Conservation (phyloP, 2,888 invertebrate species). For the Nebria salina region DNA sequence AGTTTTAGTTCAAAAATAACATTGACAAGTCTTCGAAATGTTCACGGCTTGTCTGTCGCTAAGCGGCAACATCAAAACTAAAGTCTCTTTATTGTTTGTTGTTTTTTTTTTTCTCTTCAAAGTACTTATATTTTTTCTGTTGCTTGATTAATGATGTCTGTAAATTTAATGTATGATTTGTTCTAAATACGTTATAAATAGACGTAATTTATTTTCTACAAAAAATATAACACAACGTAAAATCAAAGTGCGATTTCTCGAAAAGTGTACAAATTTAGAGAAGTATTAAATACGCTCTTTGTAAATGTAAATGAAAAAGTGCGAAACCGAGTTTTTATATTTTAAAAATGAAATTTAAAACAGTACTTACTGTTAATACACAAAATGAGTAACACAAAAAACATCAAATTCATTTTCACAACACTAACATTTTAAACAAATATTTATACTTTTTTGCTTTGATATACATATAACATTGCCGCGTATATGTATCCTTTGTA, state of each 20-base stretch:
- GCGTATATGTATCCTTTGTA: neutral
- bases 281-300: too few species aligned
- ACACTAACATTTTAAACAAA: constrained; percentile 5
- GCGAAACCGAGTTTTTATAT: too few species aligned
- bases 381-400: neutral
- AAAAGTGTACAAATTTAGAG: too few species aligned
- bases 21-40: neutral
- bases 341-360: neutral
- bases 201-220: too few species aligned
- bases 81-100: constrained; percentile 29
- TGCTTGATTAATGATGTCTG: constrained; percentile 25
- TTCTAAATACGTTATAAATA: neutral
- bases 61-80: constrained; percentile 41
- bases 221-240: too few species aligned
- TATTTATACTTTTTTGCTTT: neutral
- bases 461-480: neutral
- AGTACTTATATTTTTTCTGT: constrained; percentile 2
- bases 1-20: constrained; percentile 6
- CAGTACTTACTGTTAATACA: neutral
- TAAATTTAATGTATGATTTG: constrained; percentile 13
- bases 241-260: too few species aligned
- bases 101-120: constrained; percentile 28
- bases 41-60: constrained; percentile 22
- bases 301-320: too few species aligned
- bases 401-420: neutral